Evolutionary conservation across 2,888 invertebrate genomes (phyloP).

Genomic region (Allygus modestus): DNA sequence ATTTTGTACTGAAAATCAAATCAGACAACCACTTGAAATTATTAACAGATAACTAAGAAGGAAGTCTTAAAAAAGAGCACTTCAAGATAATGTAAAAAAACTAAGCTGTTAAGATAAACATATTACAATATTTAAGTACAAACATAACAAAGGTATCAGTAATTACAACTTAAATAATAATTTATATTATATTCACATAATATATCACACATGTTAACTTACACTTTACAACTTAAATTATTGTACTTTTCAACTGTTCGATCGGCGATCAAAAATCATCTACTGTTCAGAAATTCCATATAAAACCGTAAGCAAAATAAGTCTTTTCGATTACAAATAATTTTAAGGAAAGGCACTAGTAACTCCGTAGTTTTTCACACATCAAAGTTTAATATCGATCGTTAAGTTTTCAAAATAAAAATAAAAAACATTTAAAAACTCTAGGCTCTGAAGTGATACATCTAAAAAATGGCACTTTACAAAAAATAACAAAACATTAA

Average conservation of each 20-base stretch:
- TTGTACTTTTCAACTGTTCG: constrained; percentile 2
- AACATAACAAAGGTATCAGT: constrained; percentile 60
- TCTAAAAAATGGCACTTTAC: constrained; percentile 32
- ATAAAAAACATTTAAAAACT: background rate
- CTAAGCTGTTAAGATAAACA: constrained; percentile 31
- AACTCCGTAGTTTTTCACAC: background rate
- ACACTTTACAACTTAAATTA: constrained; percentile 46
- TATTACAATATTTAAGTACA: constrained; percentile 58
- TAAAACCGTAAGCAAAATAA: constrained; percentile 59
- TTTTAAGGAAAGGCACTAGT: constrained; percentile 57
- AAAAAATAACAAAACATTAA: constrained; percentile 6
- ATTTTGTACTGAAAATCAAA: constrained; percentile 24
- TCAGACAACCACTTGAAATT: background rate
- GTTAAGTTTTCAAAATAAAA: background rate
- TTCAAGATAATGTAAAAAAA: constrained; percentile 4
- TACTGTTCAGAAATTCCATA: constrained; percentile 34
- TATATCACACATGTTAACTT: constrained; percentile 57
- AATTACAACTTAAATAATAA: constrained; percentile 59
- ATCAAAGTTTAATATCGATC: background rate
- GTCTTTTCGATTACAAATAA: constrained; percentile 40
- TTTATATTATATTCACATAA: constrained; percentile 54
- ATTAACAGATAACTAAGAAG: background rate
- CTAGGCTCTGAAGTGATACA: constrained; percentile 8
- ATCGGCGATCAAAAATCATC: constrained; percentile 27
- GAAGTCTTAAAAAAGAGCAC: background rate